Conservation (phyloP, 2,888 invertebrate genomes). For the Sphaerophoria rueppellii region DNA sequence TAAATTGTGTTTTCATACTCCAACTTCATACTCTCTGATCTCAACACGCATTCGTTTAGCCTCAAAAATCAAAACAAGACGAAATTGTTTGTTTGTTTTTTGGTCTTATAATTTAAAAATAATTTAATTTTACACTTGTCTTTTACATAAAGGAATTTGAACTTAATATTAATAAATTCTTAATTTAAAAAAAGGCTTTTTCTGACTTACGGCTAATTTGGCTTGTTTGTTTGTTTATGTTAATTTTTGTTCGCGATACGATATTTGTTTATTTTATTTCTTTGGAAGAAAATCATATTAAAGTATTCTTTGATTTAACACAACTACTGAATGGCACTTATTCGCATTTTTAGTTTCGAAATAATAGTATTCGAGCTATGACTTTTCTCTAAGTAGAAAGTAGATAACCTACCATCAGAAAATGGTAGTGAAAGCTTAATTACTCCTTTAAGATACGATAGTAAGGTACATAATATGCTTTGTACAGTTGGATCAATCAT, state of each 20-base stretch:
- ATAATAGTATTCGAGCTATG: conserved; percentile 60
- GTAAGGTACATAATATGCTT: conserved; percentile 37
- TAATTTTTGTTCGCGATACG: not conserved
- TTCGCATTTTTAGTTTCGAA: conserved; percentile 48
- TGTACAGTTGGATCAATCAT: conserved; percentile 74
- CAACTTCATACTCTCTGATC: no score
- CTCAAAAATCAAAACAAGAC: not conserved
- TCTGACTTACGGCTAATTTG: conserved; percentile 71
- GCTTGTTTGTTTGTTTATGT: conserved; percentile 51
- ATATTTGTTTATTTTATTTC: conserved; percentile 56
- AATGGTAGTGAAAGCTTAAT: conserved; percentile 34
- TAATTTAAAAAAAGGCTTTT: conserved; percentile 46
- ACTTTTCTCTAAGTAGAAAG: conserved; percentile 31
- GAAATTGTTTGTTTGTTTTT: not conserved
- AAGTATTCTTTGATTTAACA: conserved; percentile 61
- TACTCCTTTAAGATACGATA: conserved; percentile 37
- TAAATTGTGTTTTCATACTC: no score
- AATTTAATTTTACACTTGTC: conserved; percentile 68
- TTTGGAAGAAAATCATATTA: conserved; percentile 66
- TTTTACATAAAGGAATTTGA: conserved; percentile 72
- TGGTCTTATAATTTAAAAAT: conserved; percentile 63
- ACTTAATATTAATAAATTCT: conserved; percentile 59
- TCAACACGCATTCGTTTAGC: no score
- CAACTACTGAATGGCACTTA: conserved; percentile 70
- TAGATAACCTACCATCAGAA: conserved; percentile 10